Base-by-base conservation (phyloP, 1,140 invertebrate species). In the Drosophila busckii region DNA sequence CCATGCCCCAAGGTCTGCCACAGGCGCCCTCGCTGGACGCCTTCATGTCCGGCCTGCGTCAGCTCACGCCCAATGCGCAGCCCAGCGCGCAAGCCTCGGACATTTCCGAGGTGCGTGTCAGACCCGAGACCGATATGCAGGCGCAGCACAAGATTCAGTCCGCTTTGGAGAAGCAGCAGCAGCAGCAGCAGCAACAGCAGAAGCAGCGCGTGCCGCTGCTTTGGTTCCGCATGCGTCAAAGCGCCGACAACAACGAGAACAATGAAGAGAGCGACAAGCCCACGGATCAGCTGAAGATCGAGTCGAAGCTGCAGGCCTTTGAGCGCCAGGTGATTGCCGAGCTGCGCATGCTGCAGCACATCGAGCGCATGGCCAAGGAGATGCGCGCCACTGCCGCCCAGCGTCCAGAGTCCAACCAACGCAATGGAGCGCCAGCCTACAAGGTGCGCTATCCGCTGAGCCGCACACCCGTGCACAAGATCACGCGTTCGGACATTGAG, bases 311-410 rank as follows among this genome's bases (percentile, higher is more conserved):
- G 26, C 28, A 62, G 28, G 64, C 64, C 5, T 86, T 86, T 12
- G 66, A 86, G 46, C 80, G 70, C 19, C 78, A 86, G 50, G 78
- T 86, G 7, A 73, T 86, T 4, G 31, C 37, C 3, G 84, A 86
- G 4, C 29, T 86, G 16, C 66, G 73, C 2, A 49, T 67, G 29
- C 52, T 86, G 2, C 84, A 86, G 37, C 70, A 84, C 15, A 82
- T 86, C 17, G 84, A 84, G 7, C 62, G 60, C 1, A 8, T 84
- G 37, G 84, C 84, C 3, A 78, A 78, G 15, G 66, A 85, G 29
- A 68, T 86, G 66, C 60, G 61, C 2, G 67, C 60, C 9, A 66
- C 10, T 41, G 65, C 60, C n/a, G n/a, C n/a, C n/a, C n/a, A n/a
- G n/a, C n/a, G n/a, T n/a, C 0, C 48, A 65, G 3, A 31, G 25